phyloP scores from a whole-genome alignment of 2,113 vertebrate genomes.

The Rhadina sibilatrix region DNA sequence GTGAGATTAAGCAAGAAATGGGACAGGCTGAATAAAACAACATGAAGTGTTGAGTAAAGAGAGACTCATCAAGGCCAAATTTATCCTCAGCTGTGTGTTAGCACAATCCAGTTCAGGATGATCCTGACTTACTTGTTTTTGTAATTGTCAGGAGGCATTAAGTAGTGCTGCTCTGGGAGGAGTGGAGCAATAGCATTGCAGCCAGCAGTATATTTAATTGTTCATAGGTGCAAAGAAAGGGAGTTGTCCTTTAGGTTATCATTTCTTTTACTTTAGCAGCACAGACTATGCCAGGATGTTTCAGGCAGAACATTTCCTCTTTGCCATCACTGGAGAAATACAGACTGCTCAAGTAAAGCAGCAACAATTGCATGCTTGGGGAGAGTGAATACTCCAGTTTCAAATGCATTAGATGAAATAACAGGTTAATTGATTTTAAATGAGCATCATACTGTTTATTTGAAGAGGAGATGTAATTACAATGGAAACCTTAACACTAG shows the following conservation, averaged over 20 bases:
- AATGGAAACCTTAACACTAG: conserved; percentile 35
- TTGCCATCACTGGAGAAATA: neutral
- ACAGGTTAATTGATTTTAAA: conserved; percentile 60
- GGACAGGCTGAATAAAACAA: neutral
- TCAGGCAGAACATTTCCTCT: neutral
- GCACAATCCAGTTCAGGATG: conserved; percentile 38
- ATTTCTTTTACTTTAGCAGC: neutral
- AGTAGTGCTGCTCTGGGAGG: neutral
- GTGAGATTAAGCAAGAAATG: conserved; percentile 26
- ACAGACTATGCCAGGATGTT: neutral
- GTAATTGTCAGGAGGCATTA: conserved; percentile 48
- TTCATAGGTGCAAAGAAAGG: neutral
- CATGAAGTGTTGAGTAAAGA: conserved; percentile 37
- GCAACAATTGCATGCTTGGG: neutral
- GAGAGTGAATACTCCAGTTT: neutral
- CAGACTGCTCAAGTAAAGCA: neutral
- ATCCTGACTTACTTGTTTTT: conserved; percentile 58
- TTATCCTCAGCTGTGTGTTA: conserved; percentile 19
- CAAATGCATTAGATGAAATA: conserved; percentile 18
- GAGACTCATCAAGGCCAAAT: conserved; percentile 22
- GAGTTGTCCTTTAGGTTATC: neutral
- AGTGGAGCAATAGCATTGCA: conserved; percentile 19
- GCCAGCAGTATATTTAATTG: neutral
- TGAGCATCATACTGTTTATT: conserved; percentile 49
- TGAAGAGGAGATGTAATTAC: conserved; percentile 41